Percentiles rank a stretch among this genome's conserved stretches.
phyloP scores from a whole-genome alignment of 2,113 vertebrate genomes.

The Leucosticte australis region DNA sequence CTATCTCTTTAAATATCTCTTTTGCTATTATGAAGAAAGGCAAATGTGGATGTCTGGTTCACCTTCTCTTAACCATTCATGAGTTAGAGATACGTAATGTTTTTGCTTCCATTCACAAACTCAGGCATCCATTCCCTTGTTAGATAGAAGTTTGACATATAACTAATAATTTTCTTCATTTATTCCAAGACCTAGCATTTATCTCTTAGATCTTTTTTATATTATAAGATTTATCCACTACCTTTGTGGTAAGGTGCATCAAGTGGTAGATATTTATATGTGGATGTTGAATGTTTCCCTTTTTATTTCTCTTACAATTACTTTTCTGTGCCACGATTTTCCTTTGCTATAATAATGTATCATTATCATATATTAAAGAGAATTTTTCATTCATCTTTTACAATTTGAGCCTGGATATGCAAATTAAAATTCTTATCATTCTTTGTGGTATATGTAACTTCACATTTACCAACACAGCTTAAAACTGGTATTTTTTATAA shows the following conservation, averaged over 20 bases:
- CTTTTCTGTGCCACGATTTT: background rate
- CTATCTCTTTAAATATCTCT: background rate
- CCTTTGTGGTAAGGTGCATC: background rate
- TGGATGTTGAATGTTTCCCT: background rate
- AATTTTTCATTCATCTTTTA: background rate
- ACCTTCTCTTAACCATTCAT: background rate
- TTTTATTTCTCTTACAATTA: background rate
- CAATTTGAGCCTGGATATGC: background rate
- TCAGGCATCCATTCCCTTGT: background rate
- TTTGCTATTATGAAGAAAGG: background rate
- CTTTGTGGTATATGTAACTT: background rate
- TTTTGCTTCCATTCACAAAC: background rate
- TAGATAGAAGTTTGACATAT: background rate
- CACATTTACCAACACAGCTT: background rate
- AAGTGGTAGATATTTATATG: background rate
- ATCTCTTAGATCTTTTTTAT: background rate
- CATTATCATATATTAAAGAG: background rate
- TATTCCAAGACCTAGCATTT: background rate
- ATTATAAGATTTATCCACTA: background rate
- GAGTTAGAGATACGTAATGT: background rate
- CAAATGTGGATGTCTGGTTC: background rate
- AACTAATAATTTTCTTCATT: background rate
- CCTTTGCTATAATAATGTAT: background rate
- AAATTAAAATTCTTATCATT: background rate
- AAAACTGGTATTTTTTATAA: background rate